Percentiles rank a stretch among this genome's conserved stretches.
Conservation (phyloP, 1,140 invertebrate genomes). For the Glomeris maerens region DNA sequence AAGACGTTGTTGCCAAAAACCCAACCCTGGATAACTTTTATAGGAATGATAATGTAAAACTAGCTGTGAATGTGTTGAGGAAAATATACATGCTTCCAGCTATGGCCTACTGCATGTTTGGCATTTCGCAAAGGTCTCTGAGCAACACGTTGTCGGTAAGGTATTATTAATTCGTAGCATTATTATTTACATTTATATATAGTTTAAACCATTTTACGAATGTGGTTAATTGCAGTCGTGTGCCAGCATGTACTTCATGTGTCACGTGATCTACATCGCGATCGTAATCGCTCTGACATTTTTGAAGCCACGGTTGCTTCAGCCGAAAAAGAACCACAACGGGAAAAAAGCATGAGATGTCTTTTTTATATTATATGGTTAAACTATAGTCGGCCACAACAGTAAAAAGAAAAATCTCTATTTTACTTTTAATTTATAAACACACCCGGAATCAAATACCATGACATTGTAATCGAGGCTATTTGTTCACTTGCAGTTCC, state of each 20-base stretch:
- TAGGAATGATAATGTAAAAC: conserved; percentile 21
- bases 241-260: conserved; percentile 44
- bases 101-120: conserved; percentile 68
- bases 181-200: background rate
- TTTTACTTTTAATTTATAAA: background rate
- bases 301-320: background rate
- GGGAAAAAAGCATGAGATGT: background rate
- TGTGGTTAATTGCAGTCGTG: conserved; percentile 39
- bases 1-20: background rate
- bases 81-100: conserved; percentile 63
- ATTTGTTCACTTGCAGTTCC: too few relatives aligned
- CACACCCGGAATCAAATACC: too few relatives aligned
- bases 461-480: too few relatives aligned
- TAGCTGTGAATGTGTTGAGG: conserved; percentile 38
- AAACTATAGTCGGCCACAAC: background rate
- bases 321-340: background rate
- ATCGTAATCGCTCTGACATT: conserved; percentile 29
- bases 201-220: background rate
- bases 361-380: background rate
- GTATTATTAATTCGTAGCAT: conserved; percentile 11
- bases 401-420: background rate
- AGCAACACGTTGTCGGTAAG: conserved; percentile 34
- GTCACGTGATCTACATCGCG: conserved; percentile 42
- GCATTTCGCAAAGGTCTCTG: conserved; percentile 60
- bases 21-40: conserved; percentile 27